Conservation (phyloP, 2,797 vertebrate genomes). For the Microchirus variegatus region DNA sequence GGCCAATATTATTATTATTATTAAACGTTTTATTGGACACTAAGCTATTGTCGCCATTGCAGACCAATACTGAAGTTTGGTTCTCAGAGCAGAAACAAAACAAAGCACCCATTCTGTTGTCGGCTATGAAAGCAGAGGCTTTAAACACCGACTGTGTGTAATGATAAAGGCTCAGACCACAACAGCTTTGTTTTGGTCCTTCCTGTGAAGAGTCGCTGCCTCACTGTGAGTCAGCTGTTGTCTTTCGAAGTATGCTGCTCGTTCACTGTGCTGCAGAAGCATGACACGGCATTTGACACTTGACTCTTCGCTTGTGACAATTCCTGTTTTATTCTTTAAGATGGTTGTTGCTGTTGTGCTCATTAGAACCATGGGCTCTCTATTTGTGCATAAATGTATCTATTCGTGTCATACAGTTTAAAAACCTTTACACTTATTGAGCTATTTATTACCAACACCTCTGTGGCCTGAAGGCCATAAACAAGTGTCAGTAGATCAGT, state of each 20-base stretch:
- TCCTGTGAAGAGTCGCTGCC: conserved; percentile 22
- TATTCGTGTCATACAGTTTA: no score
- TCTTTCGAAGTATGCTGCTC: conserved; percentile 6
- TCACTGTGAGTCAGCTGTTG: conserved; percentile 17
- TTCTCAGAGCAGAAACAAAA: conserved; percentile 1
- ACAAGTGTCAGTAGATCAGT: no score
- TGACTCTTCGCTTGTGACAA: conserved; percentile 11
- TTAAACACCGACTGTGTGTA: conserved; percentile 5
- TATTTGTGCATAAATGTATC: no score
- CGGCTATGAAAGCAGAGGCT: not conserved
- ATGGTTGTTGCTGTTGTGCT: conserved; percentile 12
- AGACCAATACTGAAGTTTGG: not conserved
- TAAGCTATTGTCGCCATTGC: no score
- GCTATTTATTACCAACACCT: no score
- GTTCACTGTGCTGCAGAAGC: conserved; percentile 14
- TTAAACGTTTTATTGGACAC: no score
- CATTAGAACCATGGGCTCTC: not conserved
- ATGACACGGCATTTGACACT: conserved; percentile 16
- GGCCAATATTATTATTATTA: no score
- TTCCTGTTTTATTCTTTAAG: conserved; percentile 9
- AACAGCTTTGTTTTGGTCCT: conserved; percentile 27
- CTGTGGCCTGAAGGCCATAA: no score
- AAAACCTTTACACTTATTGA: no score
- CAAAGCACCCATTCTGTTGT: not conserved
- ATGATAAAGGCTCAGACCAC: conserved; percentile 7